Base-by-base conservation (phyloP, 1,140 invertebrate species). In the Drosophila bocqueti region DNA sequence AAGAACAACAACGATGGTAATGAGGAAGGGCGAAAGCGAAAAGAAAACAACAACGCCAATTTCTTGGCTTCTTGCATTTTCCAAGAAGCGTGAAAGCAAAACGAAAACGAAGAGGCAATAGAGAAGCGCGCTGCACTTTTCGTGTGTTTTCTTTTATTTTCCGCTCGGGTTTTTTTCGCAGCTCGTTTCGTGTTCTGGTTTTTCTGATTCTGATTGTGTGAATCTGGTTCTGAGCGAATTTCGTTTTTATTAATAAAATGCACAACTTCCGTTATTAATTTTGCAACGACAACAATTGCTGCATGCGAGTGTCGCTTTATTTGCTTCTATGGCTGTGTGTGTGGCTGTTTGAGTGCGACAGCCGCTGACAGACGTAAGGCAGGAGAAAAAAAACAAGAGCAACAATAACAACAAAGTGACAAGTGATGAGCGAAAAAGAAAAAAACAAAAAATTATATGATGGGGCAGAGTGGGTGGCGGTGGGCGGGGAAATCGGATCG, bases 211-310 rank as follows among this genome's bases (percentile, higher is more conserved):
- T 65, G 79, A 73, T 81, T 76, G 64, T 74, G 46, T 68, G 58
- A 43, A 42, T 62, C 42, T 63, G 62, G 45, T 60, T 69, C 61
- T 76, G 55, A 79, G 75, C 75, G 86, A 76, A 58, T 78, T 85
- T 92, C 82, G 83, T 82, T 78, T 90, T 92, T 80, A 92, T 92
- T 92, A 92, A 91, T 90, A 91, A 92, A 92, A 92, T 92, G 90
- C 90, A 91, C 89, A 92, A 92, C 90, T 92, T 92, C 90, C 90
- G 90, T 92, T 92, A 92, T 92, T 92, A 92, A 92, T 92, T 91
- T 84, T 82, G 83, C 87, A 91, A 83, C 87, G 79, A 75, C 78
- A 80, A 72, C 85, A 89, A 89, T 90, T 85, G 81, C 60, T 61
- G 66, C 73, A 43, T 63, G 63, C 59, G 63, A 34, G 34, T 55